Evolutionary conservation across 1,140 invertebrate species (phyloP).

Genomic region (Andricus grossulariae): DNA sequence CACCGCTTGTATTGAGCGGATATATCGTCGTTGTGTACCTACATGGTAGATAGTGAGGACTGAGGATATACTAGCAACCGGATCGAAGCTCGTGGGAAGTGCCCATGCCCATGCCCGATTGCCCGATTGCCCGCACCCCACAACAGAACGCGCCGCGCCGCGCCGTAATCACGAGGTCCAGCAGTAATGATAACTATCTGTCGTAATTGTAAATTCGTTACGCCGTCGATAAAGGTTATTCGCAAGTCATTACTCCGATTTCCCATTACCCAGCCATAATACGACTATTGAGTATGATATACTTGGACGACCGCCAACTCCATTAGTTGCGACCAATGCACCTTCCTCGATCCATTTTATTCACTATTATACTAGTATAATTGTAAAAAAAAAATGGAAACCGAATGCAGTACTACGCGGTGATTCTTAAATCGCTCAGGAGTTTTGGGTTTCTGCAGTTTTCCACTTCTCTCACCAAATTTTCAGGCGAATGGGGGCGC

Average conservation of each 20-base stretch:
- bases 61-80: slow-evolving; percentile 17
- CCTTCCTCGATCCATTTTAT: background rate
- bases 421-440: too few species aligned
- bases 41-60: slow-evolving; percentile 25
- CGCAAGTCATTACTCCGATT: slow-evolving; percentile 70
- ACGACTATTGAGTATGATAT: slow-evolving; percentile 24
- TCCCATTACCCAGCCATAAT: slow-evolving; percentile 58
- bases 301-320: background rate
- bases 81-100: slow-evolving; percentile 60
- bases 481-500: too few species aligned
- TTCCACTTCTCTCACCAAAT: too few species aligned
- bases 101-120: background rate
- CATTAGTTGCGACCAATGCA: background rate
- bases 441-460: too few species aligned
- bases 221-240: slow-evolving; percentile 70
- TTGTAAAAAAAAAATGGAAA: too few species aligned
- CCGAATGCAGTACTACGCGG: too few species aligned
- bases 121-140: slow-evolving; percentile 32
- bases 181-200: slow-evolving; percentile 70
- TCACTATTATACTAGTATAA: too few species aligned
- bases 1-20: slow-evolving; percentile 4
- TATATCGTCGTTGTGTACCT: slow-evolving; percentile 8
- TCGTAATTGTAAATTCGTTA: slow-evolving; percentile 73
- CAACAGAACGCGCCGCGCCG: slow-evolving; percentile 48
- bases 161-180: slow-evolving; percentile 59